Conservation (phyloP, 2,888 invertebrate genomes). For the Celastrina argiolus region DNA sequence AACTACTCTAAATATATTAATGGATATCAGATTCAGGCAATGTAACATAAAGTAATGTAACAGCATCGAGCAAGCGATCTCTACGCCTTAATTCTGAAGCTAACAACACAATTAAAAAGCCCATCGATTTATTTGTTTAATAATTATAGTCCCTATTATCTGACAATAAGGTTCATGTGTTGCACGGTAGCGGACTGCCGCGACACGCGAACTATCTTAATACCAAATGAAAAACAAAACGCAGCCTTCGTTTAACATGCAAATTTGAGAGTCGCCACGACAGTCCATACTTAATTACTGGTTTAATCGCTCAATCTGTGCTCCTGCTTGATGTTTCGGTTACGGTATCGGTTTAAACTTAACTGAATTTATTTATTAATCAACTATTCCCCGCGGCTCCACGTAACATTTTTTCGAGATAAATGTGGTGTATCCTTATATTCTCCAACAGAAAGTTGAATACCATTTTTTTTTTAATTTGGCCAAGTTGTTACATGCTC, state of each 20-base stretch:
- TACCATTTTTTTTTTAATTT: no score
- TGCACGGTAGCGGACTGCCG: constrained; percentile 47
- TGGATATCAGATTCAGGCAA: constrained; percentile 11
- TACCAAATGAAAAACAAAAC: constrained; percentile 70
- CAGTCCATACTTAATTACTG: constrained; percentile 77
- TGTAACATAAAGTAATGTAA: constrained; percentile 33
- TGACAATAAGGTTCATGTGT: constrained; percentile 36
- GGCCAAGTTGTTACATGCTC: no score
- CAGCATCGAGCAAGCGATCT: constrained; percentile 69
- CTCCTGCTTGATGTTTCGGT: not conserved
- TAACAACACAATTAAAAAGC: constrained; percentile 76
- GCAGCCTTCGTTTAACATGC: constrained; percentile 77
- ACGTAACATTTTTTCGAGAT: no score
- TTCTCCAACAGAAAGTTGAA: no score
- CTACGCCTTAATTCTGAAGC: constrained; percentile 74
- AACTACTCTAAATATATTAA: not conserved
- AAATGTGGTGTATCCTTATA: no score
- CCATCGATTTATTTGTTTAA: constrained; percentile 44
- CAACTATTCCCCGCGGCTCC: no score
- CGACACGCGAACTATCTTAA: constrained; percentile 69
- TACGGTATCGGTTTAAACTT: not conserved
- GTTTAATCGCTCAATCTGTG: constrained; percentile 73
- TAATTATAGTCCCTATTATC: constrained; percentile 37
- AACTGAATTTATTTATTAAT: not conserved
- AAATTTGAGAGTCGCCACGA: constrained; percentile 75